Percentiles rank a stretch among this genome's conserved stretches.
Conservation (phyloP, 1,140 invertebrate species). For the Orius insidiosus region DNA sequence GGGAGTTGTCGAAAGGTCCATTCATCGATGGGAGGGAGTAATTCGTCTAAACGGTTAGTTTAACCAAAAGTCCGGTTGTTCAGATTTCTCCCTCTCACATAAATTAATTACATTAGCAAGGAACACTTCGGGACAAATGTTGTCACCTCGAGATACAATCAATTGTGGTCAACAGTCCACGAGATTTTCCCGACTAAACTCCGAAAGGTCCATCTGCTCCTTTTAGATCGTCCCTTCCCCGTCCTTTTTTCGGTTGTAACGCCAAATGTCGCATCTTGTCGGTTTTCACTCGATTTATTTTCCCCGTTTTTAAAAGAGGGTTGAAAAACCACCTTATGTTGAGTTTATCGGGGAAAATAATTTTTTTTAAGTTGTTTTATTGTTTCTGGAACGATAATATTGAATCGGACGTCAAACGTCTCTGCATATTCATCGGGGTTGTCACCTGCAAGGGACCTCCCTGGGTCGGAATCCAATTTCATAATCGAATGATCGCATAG, state of each 20-base stretch:
- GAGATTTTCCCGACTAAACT: neutral
- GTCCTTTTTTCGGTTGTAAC: neutral
- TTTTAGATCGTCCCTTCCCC: neutral
- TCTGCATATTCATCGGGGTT: constrained; percentile 9
- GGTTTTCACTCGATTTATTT: neutral
- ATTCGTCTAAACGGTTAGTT: too few species aligned
- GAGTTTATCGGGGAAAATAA: too few species aligned
- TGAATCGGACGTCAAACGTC: neutral
- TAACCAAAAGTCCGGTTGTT: too few species aligned
- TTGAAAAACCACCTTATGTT: too few species aligned
- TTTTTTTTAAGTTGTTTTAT: too few species aligned
- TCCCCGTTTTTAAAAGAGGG: neutral
- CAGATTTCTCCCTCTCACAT: too few species aligned
- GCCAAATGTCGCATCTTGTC: constrained; percentile 1
- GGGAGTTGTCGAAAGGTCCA: too few species aligned
- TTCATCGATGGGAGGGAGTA: too few species aligned
- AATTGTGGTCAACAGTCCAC: constrained; percentile 8
- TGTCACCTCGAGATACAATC: constrained; percentile 10
- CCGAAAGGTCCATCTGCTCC: neutral
- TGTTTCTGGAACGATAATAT: neutral
- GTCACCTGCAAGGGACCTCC: constrained; percentile 5
- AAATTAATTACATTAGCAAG: constrained; percentile 10
- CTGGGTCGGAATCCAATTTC: constrained; percentile 6
- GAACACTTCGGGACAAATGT: constrained; percentile 6
- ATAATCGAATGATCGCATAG: constrained; percentile 6